Conservation (phyloP, 2,797 vertebrate genomes). For the Phalanger gymnotis region DNA sequence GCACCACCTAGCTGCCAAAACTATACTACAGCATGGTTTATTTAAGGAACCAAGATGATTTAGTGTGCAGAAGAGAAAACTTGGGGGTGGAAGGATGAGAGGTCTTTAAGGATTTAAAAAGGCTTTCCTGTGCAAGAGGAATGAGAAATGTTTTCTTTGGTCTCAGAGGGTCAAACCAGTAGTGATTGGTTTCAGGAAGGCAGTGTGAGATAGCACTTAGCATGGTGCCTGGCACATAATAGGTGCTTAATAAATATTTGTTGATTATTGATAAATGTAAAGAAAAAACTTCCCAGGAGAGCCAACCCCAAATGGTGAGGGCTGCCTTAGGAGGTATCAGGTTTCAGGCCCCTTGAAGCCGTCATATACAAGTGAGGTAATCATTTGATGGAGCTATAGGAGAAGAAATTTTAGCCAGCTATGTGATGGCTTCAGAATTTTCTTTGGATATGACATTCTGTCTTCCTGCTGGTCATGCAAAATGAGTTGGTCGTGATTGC, state of each 20-base stretch:
- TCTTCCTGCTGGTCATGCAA: background rate
- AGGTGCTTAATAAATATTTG: background rate
- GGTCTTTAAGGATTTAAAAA: background rate
- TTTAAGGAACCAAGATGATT: background rate
- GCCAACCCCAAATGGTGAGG: background rate
- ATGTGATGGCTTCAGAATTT: background rate
- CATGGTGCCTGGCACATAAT: background rate
- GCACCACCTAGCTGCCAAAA: background rate
- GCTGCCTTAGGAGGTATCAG: background rate
- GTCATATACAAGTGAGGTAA: background rate
- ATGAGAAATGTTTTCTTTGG: background rate
- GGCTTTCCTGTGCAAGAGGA: background rate
- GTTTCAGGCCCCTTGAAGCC: background rate
- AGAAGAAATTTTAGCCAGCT: background rate
- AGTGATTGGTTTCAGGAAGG: background rate
- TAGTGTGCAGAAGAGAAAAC: background rate
- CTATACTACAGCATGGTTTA: background rate
- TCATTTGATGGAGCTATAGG: background rate
- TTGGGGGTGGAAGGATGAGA: background rate
- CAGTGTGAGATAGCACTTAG: background rate
- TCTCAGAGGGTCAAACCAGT: background rate
- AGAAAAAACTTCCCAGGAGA: background rate
- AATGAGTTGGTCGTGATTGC: constrained; percentile 7
- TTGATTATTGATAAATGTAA: background rate
- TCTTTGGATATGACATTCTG: background rate